Base-by-base conservation (phyloP, 2,113 vertebrate genomes). In the Ceyx margarethae region DNA sequence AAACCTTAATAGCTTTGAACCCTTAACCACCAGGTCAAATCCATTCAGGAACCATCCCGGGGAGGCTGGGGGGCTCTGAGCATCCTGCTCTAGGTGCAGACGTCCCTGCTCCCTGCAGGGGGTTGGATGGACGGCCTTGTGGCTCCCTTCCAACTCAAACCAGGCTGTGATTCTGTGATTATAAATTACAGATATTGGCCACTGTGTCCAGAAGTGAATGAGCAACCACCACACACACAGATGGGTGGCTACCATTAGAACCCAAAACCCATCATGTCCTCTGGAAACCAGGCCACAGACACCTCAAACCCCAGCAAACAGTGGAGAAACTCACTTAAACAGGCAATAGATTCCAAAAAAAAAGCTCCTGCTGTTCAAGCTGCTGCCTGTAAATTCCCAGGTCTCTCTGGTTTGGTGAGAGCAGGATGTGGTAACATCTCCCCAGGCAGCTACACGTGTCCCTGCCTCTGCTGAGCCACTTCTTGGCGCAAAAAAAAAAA, bases 391-490 rank as follows among this genome's bases (percentile, higher is more conserved):
- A 71, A 26, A 58, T 54, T 45, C 4, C 76, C 15, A 20, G 88
- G 68, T 64, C 80, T 73, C 51, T 82, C 6, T 0, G 26, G 33
- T 35, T 54, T 50, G 64, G 40, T 43, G 86, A 2, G 42, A 9
- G 45, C 1, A 10, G 76, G 9, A 37, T 11, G 33, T 69, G 83
- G 50, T 50, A 82, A 86, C 60, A 23, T 26, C 72, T 60, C 69
- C 87, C 40, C 45, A 58, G 86, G 86, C 46, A 1, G 51, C 28
- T 18, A 35, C 35, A 28, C 65, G 29, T 4, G 40, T 90, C 87
- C 91, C 68, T 61, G 57, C 80, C 91, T 93, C 85, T 93, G 88
- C 88, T 61, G 13, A 33, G 81, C 72, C 88, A 33, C 72, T 82
- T 93, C 85, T 89, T 74, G 80, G 72, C 83, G 83, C 81, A 67